Evolutionary conservation across 2,888 invertebrate species (phyloP).

Genomic region (Harpalus rufipes): DNA sequence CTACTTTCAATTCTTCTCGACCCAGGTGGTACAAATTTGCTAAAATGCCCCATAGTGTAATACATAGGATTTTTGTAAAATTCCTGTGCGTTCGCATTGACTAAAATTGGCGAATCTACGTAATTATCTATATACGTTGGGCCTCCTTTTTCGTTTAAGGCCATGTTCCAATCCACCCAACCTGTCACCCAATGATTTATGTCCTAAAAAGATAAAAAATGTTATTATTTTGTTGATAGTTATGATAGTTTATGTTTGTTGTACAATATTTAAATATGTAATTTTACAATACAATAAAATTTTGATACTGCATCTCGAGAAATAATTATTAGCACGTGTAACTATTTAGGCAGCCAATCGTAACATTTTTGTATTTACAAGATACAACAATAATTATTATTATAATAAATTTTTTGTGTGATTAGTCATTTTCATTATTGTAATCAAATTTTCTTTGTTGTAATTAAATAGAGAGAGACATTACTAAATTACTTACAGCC

Average conservation of each 20-base stretch:
- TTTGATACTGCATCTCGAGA: neutral
- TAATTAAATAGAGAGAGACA: too few species aligned
- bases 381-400: too few species aligned
- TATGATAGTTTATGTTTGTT: neutral
- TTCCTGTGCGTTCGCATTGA: slow-evolving; percentile 80
- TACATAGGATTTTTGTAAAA: slow-evolving; percentile 93
- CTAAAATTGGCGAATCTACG: slow-evolving; percentile 88
- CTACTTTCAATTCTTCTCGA: slow-evolving; percentile 76
- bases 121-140: slow-evolving; percentile 88
- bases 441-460: too few species aligned
- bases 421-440: too few species aligned
- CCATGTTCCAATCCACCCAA: slow-evolving; percentile 94
- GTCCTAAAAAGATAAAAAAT: slow-evolving; percentile 77
- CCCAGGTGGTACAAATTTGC: slow-evolving; percentile 81
- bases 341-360: neutral
- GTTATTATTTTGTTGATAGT: neutral
- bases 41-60: slow-evolving; percentile 89
- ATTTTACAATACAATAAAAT: neutral
- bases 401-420: too few species aligned
- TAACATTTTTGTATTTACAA: too few species aligned
- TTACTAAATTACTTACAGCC: too few species aligned
- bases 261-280: neutral
- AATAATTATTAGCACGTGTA: neutral
- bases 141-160: slow-evolving; percentile 85
- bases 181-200: slow-evolving; percentile 86